phyloP scores from a whole-genome alignment of 2,113 vertebrate species.

The Anguilla rostrata region DNA sequence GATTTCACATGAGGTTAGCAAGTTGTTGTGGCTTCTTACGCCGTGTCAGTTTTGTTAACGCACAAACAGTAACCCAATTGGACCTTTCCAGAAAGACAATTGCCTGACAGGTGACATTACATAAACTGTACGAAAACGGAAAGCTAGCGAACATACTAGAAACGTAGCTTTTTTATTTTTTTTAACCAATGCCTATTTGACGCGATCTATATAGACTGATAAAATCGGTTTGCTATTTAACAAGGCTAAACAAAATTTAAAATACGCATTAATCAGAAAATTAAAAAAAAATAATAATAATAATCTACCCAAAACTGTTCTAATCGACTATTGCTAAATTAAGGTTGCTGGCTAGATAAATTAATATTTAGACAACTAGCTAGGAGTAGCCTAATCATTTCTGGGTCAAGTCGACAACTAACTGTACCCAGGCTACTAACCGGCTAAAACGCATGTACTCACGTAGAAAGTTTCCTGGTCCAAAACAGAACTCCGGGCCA shows the following conservation, averaged over 20 bases:
- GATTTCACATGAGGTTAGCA: background rate
- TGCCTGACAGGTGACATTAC: background rate
- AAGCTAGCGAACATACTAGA: background rate
- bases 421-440: background rate
- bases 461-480: conserved; percentile 96
- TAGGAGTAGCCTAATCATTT: background rate
- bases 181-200: background rate
- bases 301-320: background rate
- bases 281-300: background rate
- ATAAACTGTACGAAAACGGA: background rate
- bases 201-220: background rate
- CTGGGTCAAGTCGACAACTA: background rate
- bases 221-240: background rate
- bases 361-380: background rate
- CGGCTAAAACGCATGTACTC: conserved; percentile 60
- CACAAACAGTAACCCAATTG: background rate
- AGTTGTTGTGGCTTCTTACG: background rate
- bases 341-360: background rate
- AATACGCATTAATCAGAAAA: background rate
- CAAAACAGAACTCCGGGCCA: conserved; percentile 96
- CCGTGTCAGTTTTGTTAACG: background rate
- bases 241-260: background rate
- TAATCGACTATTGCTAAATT: background rate
- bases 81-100: background rate
- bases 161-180: no score